Conservation (phyloP, 37 sponge, comb jelly and placozoan genomes). For the Spongia lamella region DNA sequence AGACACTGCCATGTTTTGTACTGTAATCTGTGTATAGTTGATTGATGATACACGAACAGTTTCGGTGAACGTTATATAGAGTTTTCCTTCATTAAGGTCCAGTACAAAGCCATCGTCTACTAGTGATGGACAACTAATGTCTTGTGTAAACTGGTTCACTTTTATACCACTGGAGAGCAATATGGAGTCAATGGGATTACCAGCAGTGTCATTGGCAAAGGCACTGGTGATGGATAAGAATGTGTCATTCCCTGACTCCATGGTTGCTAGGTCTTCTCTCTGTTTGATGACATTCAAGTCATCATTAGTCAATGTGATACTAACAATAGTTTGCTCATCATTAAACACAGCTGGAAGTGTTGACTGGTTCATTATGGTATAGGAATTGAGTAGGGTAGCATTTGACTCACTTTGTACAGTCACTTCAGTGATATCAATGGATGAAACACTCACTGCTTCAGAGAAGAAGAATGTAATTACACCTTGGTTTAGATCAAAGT, state of each 20-base stretch:
- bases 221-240: conserved; percentile 57
- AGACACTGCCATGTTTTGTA: conserved; percentile 15
- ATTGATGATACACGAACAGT: conserved; percentile 77
- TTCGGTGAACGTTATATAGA: conserved; percentile 74
- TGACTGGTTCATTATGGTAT: conserved; percentile 35
- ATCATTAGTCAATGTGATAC: conserved; percentile 41
- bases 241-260: conserved; percentile 20
- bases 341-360: not conserved
- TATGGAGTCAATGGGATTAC: conserved; percentile 51
- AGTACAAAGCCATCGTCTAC: conserved; percentile 19
- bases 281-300: conserved; percentile 73
- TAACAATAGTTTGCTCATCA: conserved; percentile 31
- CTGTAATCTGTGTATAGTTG: conserved; percentile 42
- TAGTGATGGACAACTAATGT: conserved; percentile 63
- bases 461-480: conserved; percentile 68
- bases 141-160: conserved; percentile 49
- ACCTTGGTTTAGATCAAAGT: conserved; percentile 70
- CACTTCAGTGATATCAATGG: conserved; percentile 54
- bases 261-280: conserved; percentile 56
- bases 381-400: not conserved
- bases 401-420: conserved; percentile 33
- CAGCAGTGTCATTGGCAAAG: conserved; percentile 66
- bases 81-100: conserved; percentile 54
- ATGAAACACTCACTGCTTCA: conserved; percentile 70
- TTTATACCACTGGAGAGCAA: not conserved